phyloP scores from a whole-genome alignment of 2,113 vertebrate species.

The Oreocharis arfaki region DNA sequence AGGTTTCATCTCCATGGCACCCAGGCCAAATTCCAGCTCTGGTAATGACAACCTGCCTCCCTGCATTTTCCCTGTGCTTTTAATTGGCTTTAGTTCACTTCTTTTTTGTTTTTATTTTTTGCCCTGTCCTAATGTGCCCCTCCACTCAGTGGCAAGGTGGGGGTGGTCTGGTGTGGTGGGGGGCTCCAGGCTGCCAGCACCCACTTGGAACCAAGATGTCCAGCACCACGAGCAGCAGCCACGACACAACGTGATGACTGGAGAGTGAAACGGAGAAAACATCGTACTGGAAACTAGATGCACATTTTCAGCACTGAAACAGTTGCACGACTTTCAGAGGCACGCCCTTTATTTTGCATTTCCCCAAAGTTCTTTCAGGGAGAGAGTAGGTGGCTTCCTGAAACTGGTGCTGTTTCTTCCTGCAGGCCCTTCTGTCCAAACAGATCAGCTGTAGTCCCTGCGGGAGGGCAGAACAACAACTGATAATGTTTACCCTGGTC shows the following conservation, averaged over 20 bases:
- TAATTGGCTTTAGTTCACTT: neutral
- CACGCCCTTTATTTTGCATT: neutral
- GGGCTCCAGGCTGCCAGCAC: neutral
- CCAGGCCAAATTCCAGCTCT: slow-evolving; percentile 55
- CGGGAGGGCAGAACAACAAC: neutral
- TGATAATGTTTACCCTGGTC: neutral
- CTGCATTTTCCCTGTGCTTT: neutral
- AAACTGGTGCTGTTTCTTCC: neutral
- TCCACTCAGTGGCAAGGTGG: fast-evolving
- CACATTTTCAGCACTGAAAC: neutral
- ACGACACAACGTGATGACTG: neutral
- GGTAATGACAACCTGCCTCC: slow-evolving; percentile 25
- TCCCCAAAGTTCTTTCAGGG: neutral
- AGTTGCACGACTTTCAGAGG: neutral
- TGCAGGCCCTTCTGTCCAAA: neutral
- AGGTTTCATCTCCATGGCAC: slow-evolving; percentile 55
- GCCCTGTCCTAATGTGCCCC: neutral
- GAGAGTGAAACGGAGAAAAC: neutral
- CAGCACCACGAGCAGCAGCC: neutral
- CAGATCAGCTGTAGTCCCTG: neutral
- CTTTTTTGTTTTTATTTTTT: neutral
- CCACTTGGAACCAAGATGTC: neutral
- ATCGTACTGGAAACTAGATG: neutral
- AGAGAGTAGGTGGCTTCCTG: neutral
- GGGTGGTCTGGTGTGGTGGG: neutral